Evolutionary conservation across 1,140 invertebrate species (phyloP), one percentile per base, ranked within the genome.

Genomic region (Eriocheir sinensis): DNA sequence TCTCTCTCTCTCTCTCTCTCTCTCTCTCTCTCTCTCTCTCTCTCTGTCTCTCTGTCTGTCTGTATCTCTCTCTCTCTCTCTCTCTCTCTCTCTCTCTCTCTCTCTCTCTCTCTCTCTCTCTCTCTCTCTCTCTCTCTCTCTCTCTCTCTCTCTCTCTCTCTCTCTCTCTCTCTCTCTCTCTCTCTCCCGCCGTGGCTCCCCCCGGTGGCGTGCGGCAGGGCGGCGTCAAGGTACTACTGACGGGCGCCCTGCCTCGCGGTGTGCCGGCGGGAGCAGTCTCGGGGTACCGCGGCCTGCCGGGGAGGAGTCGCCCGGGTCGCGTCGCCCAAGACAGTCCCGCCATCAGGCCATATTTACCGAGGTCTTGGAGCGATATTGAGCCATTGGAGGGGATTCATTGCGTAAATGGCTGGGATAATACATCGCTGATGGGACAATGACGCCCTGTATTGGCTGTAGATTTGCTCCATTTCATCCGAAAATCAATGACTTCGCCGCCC

Each of bases 321-420:
- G 81, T 44, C 85, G 81, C 34, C 85, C 83, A 89, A 40, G 81
- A 88, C 44, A 34, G 36, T 36, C 38, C 44, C 83, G 60, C 81
- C 89, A 94, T 80, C 72, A 79, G 53, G n/a, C 40, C 85, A 88
- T 95, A 95, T 95, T 92, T 95, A 92, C 94, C 30, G 83, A 40
- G 94, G 83, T 86, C 92, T 95, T 34, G 32, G 34, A 17, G 38
- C 86, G 85, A 85, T 95, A 92, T 91, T 95, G 89, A 88, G 72
- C 94, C 85, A 90, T 36, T 95, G 94, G 80, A 92, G 83, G 94
- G 94, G 91, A 95, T 95, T 95, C 94, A 95, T 95, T 86, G 94
- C 94, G 90, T 92, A 95, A 95, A 95, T 95, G 94, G 94, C 90
- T 86, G 90, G 91, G 94, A 95, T 95, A 95, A 95, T 95, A 92